Evolutionary conservation across 2,113 vertebrate genomes (phyloP), one percentile per base, ranked within the genome.

Genomic region (Paracanthobrama guichenoti): DNA sequence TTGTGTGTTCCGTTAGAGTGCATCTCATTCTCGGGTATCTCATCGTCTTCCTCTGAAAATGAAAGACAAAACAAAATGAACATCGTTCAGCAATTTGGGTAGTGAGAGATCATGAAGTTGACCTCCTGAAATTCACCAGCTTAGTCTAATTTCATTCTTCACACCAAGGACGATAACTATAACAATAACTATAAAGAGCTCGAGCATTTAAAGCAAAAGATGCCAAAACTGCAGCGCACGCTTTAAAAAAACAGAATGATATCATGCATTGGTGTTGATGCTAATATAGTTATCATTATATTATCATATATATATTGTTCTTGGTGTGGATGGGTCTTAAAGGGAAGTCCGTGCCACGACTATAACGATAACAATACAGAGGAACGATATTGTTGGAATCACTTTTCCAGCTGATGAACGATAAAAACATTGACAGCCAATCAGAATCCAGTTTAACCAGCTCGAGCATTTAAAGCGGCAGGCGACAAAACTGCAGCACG

Each of bases 1-100:
- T 48, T 71, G 28, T 67, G 84, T 31, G 84, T 88, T 75, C 77
- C 79, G 75, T 89, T 59, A 9, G 82, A 84, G 59, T 62, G 60
- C 59, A 73, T 75, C 64, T 87, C 85, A 74, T 81, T 59, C 31
- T 72, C 5, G 4, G 76, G 73, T 42, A 50, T 81, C 22, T 79
- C 84, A 35, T 88, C 86, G 39, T 89, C 86, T 35, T 87, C 87
- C 69, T 88, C 87, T 88, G 87, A 39, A 42, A 77, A 53, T 4
- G 31, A 76, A 31, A 66, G 22, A 76, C n/a, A 69, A 20, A 50
- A 6, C 18, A 16, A 48, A n/a, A 62, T 48, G 10, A n/a, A 46
- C 48, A 26, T 59, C 53, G 46, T 26, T 79, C 50, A 72, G 48
- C 20, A 44, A 10, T 79, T 79, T 79, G 7, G 1, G 1, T 39